These are phyloP conservation scores for Protaetia brevitarsis DNA, from an alignment of 1,140 invertebrate genomes.

Conservation along the genomic window DNA sequence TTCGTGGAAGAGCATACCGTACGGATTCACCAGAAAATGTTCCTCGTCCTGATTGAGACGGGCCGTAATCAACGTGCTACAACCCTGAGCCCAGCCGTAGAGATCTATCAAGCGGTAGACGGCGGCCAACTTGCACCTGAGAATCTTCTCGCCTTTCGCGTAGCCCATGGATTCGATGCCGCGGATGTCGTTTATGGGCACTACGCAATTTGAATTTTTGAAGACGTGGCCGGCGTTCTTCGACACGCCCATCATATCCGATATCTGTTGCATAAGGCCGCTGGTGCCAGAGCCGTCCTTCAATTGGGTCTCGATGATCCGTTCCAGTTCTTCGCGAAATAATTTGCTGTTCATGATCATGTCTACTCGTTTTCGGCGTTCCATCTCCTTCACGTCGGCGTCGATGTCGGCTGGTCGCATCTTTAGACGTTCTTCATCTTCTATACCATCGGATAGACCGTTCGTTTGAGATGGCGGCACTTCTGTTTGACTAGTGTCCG, in stretches of 20 bases:
- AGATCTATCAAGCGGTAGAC: constrained; percentile 94
- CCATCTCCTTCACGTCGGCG: constrained; percentile 95
- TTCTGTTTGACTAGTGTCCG: constrained; percentile 59
- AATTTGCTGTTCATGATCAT: constrained; percentile 94
- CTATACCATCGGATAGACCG: constrained; percentile 58
- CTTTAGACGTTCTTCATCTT: constrained; percentile 71
- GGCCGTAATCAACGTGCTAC: constrained; percentile 71
- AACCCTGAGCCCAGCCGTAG: constrained; percentile 91
- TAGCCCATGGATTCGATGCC: constrained; percentile 94
- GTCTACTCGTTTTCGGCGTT: constrained; percentile 91
- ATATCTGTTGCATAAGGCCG: constrained; percentile 87
- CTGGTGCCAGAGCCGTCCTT: constrained; percentile 83
- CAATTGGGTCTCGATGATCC: constrained; percentile 90
- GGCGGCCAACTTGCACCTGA: constrained; percentile 94
- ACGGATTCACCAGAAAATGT: constrained; percentile 96
- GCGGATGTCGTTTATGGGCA: constrained; percentile 97
- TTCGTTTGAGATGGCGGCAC: constrained; percentile 65
- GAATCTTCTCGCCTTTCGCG: constrained; percentile 90
- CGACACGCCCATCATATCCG: constrained; percentile 79
- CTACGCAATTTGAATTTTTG: constrained; percentile 75
- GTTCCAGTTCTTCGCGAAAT: constrained; percentile 88
- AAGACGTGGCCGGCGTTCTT: constrained; percentile 49
- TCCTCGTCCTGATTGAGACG: constrained; percentile 95
- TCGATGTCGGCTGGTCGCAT: constrained; percentile 84
- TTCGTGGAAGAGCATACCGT: constrained; percentile 94